Conservation (phyloP, 1,140 invertebrate genomes). For the Eurosta solidaginis region DNA sequence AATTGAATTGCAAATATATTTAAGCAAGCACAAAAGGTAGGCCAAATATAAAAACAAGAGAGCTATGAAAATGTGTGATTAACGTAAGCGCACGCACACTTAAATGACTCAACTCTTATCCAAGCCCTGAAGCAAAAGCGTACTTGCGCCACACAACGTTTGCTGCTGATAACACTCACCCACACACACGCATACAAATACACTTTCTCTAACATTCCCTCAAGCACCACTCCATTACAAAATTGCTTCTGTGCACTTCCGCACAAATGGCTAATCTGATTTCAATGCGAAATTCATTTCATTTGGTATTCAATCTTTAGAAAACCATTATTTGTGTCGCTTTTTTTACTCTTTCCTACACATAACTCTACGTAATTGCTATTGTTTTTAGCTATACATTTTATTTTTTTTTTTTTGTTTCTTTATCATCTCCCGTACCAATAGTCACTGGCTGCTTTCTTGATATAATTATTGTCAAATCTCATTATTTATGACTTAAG, state of each 20-base stretch:
- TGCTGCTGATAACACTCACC: no score
- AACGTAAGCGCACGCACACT: neutral
- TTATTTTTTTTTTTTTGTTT: neutral
- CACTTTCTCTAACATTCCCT: neutral
- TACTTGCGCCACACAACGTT: no score
- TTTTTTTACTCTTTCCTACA: neutral
- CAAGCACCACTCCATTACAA: neutral
- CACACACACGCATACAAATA: no score
- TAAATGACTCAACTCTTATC: neutral
- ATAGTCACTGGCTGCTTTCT: neutral
- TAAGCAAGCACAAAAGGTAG: neutral
- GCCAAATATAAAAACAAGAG: neutral
- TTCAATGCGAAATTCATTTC: slow-evolving; percentile 27
- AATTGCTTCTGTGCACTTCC: neutral
- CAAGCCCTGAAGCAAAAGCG: neutral
- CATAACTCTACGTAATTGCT: neutral
- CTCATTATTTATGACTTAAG: slow-evolving; percentile 19
- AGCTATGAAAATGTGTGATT: neutral
- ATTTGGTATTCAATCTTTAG: slow-evolving; percentile 22
- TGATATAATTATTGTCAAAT: slow-evolving; percentile 25
- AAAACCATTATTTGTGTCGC: neutral
- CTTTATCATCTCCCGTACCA: neutral
- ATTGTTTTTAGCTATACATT: neutral
- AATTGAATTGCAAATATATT: slow-evolving; percentile 18
- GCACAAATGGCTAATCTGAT: neutral